Conservation (phyloP, 1,140 invertebrate species). For the Ostrea denselamellosa region DNA sequence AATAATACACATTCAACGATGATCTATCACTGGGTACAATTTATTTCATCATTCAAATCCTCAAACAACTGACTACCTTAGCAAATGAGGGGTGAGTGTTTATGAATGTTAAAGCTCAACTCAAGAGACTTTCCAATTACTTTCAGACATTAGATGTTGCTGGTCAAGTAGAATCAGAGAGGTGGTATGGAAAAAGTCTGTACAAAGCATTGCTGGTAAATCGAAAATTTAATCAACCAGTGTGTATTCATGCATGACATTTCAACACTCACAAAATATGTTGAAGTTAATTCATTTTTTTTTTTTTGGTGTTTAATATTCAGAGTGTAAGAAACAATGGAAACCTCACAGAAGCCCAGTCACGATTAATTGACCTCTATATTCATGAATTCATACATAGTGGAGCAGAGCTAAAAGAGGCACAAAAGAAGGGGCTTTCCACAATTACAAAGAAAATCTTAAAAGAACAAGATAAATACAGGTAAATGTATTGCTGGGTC, state of each 20-base stretch:
- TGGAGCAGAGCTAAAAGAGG: not conserved
- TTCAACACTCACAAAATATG: not conserved
- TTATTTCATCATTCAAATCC: no score
- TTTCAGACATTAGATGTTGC: not conserved
- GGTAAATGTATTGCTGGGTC: not conserved
- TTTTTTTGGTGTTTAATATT: not conserved
- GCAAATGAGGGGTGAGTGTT: no score
- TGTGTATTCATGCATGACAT: not conserved
- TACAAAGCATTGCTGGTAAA: constrained; percentile 21
- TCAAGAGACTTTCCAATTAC: not conserved
- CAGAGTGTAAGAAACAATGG: constrained; percentile 13
- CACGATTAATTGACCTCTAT: constrained; percentile 1
- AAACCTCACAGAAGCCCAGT: constrained; percentile 10
- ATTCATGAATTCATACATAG: constrained; percentile 3
- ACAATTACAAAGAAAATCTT: not conserved
- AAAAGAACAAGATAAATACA: not conserved
- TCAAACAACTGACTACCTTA: no score
- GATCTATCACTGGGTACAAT: no score
- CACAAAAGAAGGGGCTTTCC: constrained; percentile 15
- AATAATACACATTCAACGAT: no score
- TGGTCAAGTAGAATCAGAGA: constrained; percentile 8
- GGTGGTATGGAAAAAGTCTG: constrained; percentile 18
- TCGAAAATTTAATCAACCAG: not conserved
- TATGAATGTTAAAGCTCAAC: no score
- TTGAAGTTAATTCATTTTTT: not conserved